These are phyloP conservation scores for Apodemus sylvaticus DNA, from an alignment of 2,113 vertebrate genomes.

Conservation along the genomic window DNA sequence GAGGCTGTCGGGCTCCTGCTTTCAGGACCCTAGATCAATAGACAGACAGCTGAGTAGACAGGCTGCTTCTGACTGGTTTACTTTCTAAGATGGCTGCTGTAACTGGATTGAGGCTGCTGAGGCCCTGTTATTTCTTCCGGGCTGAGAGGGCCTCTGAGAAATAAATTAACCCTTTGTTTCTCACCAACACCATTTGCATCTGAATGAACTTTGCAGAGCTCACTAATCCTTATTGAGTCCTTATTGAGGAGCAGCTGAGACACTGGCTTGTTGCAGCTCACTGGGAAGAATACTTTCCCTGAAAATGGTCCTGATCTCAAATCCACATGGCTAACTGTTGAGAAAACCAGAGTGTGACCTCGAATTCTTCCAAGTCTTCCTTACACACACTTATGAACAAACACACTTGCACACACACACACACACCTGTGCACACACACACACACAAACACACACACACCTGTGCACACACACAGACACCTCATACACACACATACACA, in stretches of 20 bases:
- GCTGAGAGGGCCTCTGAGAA: not conserved
- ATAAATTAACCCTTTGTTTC: slow-evolving; percentile 3
- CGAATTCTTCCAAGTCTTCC: not conserved
- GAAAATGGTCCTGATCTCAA: not conserved
- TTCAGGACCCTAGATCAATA: not conserved
- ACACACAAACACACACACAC: too few relatives aligned
- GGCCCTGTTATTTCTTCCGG: not conserved
- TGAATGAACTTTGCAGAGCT: slow-evolving; percentile 37
- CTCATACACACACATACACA: too few relatives aligned
- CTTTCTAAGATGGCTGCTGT: slow-evolving; percentile 21
- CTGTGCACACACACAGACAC: too few relatives aligned
- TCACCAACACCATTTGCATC: not conserved
- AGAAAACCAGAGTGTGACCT: not conserved
- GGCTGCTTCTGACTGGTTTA: not conserved
- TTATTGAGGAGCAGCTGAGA: not conserved
- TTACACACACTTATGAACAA: not conserved
- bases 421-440: too few relatives aligned
- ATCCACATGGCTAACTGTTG: not conserved
- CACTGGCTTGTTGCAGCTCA: not conserved
- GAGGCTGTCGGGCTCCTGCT: not conserved
- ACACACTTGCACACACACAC: too few relatives aligned
- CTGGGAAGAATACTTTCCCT: not conserved
- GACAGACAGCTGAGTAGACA: not conserved
- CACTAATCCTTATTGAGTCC: not conserved
- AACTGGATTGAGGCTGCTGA: not conserved